Evolutionary conservation across 2,888 invertebrate genomes (phyloP).

Genomic region (Platycheirus rosarum): DNA sequence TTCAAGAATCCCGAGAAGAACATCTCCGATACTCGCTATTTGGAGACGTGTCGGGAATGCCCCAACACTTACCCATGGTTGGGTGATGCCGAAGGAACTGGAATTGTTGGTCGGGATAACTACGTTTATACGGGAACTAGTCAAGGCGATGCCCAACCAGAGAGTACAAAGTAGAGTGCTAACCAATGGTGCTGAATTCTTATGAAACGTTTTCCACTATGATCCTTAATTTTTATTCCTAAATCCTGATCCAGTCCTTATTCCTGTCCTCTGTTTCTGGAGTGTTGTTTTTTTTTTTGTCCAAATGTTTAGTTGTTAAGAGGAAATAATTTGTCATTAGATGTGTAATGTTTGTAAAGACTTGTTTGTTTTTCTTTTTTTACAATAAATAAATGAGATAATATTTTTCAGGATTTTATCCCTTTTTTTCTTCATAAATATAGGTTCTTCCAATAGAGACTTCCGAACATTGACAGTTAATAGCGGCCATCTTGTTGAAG

Average conservation of each 20-base stretch:
- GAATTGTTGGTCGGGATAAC: constrained; percentile 90
- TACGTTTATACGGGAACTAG: constrained; percentile 83
- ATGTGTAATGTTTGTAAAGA: constrained; percentile 64
- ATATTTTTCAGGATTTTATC: constrained; percentile 32
- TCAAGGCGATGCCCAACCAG: constrained; percentile 69
- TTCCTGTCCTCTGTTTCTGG: constrained; percentile 33
- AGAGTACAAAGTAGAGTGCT: constrained; percentile 51
- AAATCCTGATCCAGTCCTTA: constrained; percentile 8
- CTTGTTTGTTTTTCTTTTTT: constrained; percentile 63
- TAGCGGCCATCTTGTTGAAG: too few relatives aligned
- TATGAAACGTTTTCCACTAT: too few relatives aligned
- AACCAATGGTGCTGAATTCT: constrained; percentile 52
- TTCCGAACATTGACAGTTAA: too few relatives aligned
- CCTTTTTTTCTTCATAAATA: background rate
- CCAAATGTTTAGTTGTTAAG: constrained; percentile 57
- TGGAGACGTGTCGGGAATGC: constrained; percentile 94
- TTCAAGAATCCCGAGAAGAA: constrained; percentile 91
- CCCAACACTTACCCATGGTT: constrained; percentile 94
- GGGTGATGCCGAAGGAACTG: constrained; percentile 93
- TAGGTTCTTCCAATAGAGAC: too few relatives aligned
- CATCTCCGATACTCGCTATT: constrained; percentile 91
- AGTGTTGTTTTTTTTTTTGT: constrained; percentile 40
- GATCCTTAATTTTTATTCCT: constrained; percentile 28
- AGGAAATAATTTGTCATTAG: constrained; percentile 67
- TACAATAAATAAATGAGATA: constrained; percentile 63